Evolutionary conservation across 2,113 vertebrate species (phyloP), one percentile per base, ranked within the genome.

Genomic region (Aythya baeri): DNA sequence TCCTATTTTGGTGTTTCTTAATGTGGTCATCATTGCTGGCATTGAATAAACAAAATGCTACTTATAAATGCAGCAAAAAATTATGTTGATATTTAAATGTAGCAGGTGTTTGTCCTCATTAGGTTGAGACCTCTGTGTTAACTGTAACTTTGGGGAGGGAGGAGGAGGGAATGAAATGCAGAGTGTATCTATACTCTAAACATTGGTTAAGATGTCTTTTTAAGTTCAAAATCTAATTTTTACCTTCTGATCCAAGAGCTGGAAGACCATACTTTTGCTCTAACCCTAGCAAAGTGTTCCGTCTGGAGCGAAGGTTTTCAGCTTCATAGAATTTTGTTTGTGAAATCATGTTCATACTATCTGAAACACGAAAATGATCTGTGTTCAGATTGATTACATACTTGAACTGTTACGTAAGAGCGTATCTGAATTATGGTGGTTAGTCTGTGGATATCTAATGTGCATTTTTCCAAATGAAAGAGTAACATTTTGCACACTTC

Each of bases 311-410:
- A 22, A 1, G 13, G 6, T 18, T 17, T 63, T 65, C 36, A 21
- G 15, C 41, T 61, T 76, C 57, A 8, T 9, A 7, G 3, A 32
- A 0, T 75, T 78, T 79, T 68, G 9, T 6, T 15, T 61, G 13
- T 68, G 32, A 89, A 76, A 9, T 57, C 3, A 4, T 10, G 4
- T 71, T 89, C 67, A 29, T 5, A 6, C 5, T 61, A 76, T 21
- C 0, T 23, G 32, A 66, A 74, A 73, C 2, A 7, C 17, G 4
- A 58, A 78, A 86, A 76, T 34, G 0, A 1, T 41, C 0, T 27
- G 2, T 4, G 0, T 61, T 94, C 13, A 73, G 78, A 43, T 3
- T 61, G 34, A 29, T 72, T 0, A 4, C 1, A 0, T 76, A 41
- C 25, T 87, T 79, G 34, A 91, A 27, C 16, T 65, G 6, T 32